Evolutionary conservation across 2,797 vertebrate species (phyloP).

Genomic region (Vireo griseus): DNA sequence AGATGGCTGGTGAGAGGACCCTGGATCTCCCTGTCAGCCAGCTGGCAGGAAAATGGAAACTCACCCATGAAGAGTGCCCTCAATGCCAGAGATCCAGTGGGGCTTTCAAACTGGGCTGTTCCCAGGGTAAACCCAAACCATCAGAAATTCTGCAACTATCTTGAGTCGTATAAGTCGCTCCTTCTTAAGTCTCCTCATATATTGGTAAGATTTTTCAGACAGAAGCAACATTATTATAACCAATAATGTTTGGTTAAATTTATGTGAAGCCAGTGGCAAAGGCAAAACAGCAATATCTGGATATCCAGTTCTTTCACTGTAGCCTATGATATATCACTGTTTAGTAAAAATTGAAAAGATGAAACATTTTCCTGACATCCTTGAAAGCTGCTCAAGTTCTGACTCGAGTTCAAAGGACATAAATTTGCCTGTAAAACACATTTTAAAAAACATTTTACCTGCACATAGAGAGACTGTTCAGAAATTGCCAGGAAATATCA

Average conservation of each 20-base stretch:
- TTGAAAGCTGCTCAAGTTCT: background rate
- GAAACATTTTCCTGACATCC: background rate
- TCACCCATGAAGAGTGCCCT: background rate
- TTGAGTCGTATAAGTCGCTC: background rate
- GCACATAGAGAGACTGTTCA: background rate
- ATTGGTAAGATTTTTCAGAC: background rate
- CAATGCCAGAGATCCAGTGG: background rate
- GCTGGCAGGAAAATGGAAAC: background rate
- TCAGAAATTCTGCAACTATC: background rate
- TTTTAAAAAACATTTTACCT: background rate
- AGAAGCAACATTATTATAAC: background rate
- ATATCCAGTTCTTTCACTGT: background rate
- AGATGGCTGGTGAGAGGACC: background rate
- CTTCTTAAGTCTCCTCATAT: background rate
- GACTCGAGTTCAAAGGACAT: background rate
- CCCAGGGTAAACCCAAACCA: background rate
- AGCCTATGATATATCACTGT: background rate
- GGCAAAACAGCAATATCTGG: background rate
- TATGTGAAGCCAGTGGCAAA: background rate
- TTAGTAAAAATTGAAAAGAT: background rate
- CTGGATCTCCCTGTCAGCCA: background rate
- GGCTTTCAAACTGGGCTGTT: background rate
- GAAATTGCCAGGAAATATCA: background rate
- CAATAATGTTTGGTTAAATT: background rate
- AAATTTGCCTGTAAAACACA: background rate